Base-by-base conservation (phyloP, 2,797 vertebrate genomes). In the Hydrophis major region DNA sequence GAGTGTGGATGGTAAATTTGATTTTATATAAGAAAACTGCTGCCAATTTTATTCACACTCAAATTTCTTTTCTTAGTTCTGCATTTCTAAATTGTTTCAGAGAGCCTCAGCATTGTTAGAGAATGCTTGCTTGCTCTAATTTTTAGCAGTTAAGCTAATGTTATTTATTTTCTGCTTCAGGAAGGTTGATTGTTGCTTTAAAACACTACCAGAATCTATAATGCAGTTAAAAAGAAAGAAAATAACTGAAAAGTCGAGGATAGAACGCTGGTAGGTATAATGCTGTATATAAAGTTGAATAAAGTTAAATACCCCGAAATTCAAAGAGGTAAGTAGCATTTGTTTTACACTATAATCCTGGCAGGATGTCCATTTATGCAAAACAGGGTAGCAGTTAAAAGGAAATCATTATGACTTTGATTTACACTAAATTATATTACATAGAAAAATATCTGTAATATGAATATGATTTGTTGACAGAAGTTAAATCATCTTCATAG, bases 321-420 rank as follows among this genome's bases (percentile, higher is more conserved):
- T 93, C 55, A 22, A 74, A 11, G 63, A 57, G 27, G 4, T 55
- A 88, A 89, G 47, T 28, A 63, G 37, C 27, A 78, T 91, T 86
- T 89, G 57, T 37, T 60, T 74, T 66, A 57, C 22, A 61, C 47
- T 22, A 60, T 50, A 60, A 32, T 16, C 57, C 69, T 91, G 61
- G 4, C 63, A 74, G 55, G 28, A 27, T 87, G 63, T 37, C 61
- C 22, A 88, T 74, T 93, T 93, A 47, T 55, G 89, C 37, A 61
- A 91, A 90, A 57, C 89, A 93, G 89, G 78, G 37, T 32, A 66
- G 59, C 32, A 69, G 50, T 93, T 93, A 63, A 56, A 55, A 47
- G 10, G 22, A 83, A 93, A 91, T 91, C 56, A 83, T 88, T 91
- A 63, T 89, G 47, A 56, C 57, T 91, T 88, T 93, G 90, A 93